Base-by-base conservation (phyloP, 2,888 invertebrate species). In the Lepidocyrtoides sp. region DNA sequence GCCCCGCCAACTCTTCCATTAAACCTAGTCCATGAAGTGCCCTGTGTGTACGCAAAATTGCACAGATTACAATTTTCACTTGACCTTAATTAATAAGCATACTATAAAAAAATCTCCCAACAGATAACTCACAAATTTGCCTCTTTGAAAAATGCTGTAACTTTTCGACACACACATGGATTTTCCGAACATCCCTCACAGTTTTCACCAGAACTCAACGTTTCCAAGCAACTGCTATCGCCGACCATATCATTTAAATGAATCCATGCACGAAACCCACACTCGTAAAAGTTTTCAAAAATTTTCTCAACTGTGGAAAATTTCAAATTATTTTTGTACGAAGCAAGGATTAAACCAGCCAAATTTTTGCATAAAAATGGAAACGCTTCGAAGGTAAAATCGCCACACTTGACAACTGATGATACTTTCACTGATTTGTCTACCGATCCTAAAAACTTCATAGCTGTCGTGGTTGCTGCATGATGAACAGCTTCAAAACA, bases 1-100 rank as follows among this genome's bases (percentile, higher is more conserved):
- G 97, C 0, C 98, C 98, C 1, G 98, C 97, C 48, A 99, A 95
- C 94, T 98, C 96, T 95, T 98, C 98, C 77, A 93, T 93, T 26
- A 93, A 66, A 0, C 92, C 92, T 12, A 94, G 48, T 48, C 84
- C 88, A 66, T 92, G 92, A 14, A 92, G 41, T 0, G 92, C 91
- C 77, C 92, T 92, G 41, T 14, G 48, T 83, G 79, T 81, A 60
- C n/a, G n/a, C n/a, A n/a, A n/a, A n/a, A n/a, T n/a, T n/a, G n/a
- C n/a, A n/a, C n/a, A n/a, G n/a, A n/a, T n/a, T n/a, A n/a, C n/a
- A n/a, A n/a, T n/a, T n/a, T n/a, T n/a, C n/a, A n/a, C n/a, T n/a
- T n/a, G n/a, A n/a, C n/a, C n/a, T n/a, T n/a, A n/a, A n/a, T n/a
- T n/a, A n/a, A n/a, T n/a, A n/a, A n/a, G n/a, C n/a, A n/a, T n/a